Evolutionary conservation across 53 echinoderm and acorn worm genomes (phyloP), one percentile per base, ranked within the genome.

Genomic region (Astropecten irregularis): DNA sequence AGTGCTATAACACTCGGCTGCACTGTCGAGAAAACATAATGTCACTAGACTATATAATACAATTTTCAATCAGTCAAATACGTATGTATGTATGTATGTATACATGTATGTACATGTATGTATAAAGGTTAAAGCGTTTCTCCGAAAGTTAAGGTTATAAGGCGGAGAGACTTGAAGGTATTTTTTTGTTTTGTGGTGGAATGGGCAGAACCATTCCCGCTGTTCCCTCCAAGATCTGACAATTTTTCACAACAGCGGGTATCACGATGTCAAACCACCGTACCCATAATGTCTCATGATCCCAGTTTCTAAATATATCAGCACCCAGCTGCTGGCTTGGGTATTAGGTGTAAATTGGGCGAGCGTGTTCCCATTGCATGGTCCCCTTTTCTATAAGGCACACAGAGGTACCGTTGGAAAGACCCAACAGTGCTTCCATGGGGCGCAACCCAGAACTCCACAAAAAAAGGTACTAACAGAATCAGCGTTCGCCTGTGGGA

Each of bases 191-290:
- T 11, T 42, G 42, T 11, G 42, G 11, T 42, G 42, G 42, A 42
- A 42, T 11, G 6, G 42, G 42, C 42, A 42, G 42, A 11, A 22
- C 26, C 33, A 2, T 29, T 61, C 79, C 79, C 61, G 79, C 79
- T 79, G 79, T 3, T 62, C 44, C n/a, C 23, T 8, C n/a, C 62
- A 30, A 32, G 21, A 46, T 21, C 21, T 61, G 60, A 48, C 62
- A 34, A 60, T 44, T 44, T 79, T 79, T 79, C 79, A 61, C 63
- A 79, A 79, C 79, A 79, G 79, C 63, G 47, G 79, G 79, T 79
- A 60, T 32, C 47, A n/a, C 61, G 31, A n/a, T 62, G 36, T 15
- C 18, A 76, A 14, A 37, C 32, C 33, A 31, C 21, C 51, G 18
- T 48, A 52, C 71, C 71, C 71, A 73, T 10, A 19, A 32, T 18